Evolutionary conservation across 1,140 invertebrate genomes (phyloP).

Genomic region (Lasaia peninsularis): DNA sequence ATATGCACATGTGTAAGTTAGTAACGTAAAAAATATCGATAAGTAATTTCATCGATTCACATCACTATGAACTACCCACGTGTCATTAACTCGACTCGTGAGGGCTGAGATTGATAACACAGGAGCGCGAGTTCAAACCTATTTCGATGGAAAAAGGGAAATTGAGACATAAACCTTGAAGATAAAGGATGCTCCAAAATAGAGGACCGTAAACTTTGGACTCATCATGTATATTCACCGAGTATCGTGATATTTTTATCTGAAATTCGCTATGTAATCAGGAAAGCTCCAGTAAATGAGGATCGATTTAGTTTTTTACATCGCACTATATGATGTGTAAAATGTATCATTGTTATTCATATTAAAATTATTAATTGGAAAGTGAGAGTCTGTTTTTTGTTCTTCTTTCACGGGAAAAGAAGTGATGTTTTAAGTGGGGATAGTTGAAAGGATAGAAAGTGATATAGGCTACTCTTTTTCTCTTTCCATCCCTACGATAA

Average conservation of each 20-base stretch:
- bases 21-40: neutral
- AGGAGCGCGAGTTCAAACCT: slow-evolving; percentile 33
- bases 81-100: slow-evolving; percentile 47
- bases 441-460: no score
- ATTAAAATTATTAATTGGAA: no score
- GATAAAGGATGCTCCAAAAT: slow-evolving; percentile 23
- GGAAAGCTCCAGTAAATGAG: neutral
- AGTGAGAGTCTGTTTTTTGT: no score
- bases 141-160: slow-evolving; percentile 42
- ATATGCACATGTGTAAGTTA: no score
- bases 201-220: slow-evolving; percentile 3
- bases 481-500: no score
- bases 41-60: neutral
- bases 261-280: neutral
- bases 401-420: no score
- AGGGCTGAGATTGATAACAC: slow-evolving; percentile 44
- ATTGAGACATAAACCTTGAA: slow-evolving; percentile 55
- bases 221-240: neutral
- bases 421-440: no score
- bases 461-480: no score
- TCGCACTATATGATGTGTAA: no score
- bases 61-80: slow-evolving; percentile 29
- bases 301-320: neutral
- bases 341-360: no score
- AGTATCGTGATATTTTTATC: neutral